Percentiles rank a stretch among this genome's conserved stretches.
Evolutionary conservation across 1,140 invertebrate species (phyloP).

Genomic region (Oscheius sp.): DNA sequence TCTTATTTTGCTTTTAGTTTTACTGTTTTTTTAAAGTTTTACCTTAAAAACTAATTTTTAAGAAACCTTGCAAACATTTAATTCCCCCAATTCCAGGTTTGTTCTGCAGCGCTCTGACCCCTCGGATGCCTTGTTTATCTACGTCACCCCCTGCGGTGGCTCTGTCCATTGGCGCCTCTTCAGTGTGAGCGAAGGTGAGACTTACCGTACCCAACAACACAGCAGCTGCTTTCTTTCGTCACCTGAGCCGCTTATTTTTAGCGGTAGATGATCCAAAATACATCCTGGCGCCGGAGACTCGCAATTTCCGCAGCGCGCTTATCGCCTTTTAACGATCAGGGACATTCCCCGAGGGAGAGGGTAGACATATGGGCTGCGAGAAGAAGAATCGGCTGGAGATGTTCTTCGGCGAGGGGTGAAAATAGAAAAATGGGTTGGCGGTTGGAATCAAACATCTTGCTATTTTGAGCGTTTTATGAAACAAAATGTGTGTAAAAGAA

Average conservation of each 20-base stretch:
- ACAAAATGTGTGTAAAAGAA: too few species aligned
- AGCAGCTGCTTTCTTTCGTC: too few species aligned
- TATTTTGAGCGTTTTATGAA: too few species aligned
- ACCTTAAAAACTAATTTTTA: too few species aligned
- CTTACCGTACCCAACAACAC: neutral
- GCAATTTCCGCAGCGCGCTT: neutral
- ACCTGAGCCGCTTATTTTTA: constrained; percentile 4
- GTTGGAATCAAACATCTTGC: too few species aligned
- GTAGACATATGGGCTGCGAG: neutral
- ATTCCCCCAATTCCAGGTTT: constrained; percentile 19
- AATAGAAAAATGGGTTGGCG: too few species aligned
- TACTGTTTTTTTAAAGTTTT: too few species aligned
- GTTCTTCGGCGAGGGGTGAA: too few species aligned
- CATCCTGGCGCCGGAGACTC: neutral
- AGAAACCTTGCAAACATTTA: neutral
- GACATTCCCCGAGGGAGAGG: neutral
- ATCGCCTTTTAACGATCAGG: constrained; percentile 5
- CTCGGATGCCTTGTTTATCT: constrained; percentile 27
- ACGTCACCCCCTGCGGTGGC: constrained; percentile 34
- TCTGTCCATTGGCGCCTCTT: constrained; percentile 37
- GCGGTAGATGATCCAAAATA: neutral
- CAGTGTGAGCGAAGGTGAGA: constrained; percentile 15
- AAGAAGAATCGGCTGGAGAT: neutral
- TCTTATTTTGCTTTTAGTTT: too few species aligned
- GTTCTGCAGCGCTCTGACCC: constrained; percentile 17